phyloP scores from a whole-genome alignment of 2,888 invertebrate genomes.

The Portevinia maculata region DNA sequence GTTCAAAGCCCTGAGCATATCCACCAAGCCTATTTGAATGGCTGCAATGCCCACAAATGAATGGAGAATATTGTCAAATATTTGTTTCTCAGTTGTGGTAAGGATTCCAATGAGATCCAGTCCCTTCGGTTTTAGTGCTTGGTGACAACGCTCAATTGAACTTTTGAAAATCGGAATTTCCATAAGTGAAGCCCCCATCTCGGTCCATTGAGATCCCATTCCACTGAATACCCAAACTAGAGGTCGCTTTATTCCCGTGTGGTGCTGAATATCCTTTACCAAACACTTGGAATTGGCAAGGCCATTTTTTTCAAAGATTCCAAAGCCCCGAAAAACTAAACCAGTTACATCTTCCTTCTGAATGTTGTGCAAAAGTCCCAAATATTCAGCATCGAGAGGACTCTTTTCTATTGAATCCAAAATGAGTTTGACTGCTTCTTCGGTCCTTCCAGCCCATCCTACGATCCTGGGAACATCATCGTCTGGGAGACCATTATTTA shows the following conservation, averaged over 20 bases:
- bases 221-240: constrained; percentile 98
- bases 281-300: constrained; percentile 52
- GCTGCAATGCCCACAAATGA: constrained; percentile 97
- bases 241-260: constrained; percentile 87
- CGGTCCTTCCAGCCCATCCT: constrained; percentile 92
- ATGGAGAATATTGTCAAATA: constrained; percentile 93
- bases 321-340: constrained; percentile 92
- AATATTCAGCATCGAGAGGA: constrained; percentile 88
- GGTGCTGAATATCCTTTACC: constrained; percentile 84
- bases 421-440: constrained; percentile 88
- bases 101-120: constrained; percentile 92
- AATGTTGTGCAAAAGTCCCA: constrained; percentile 90
- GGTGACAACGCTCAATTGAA: constrained; percentile 90
- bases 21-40: constrained; percentile 97
- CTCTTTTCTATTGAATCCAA: constrained; percentile 86
- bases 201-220: constrained; percentile 99
- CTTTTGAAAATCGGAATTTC: constrained; percentile 90
- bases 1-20: constrained; percentile 89
- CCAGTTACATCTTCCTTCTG: constrained; percentile 88
- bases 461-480: constrained; percentile 87
- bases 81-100: constrained; percentile 88
- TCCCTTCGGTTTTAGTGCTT: constrained; percentile 89
- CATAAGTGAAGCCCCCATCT: constrained; percentile 96
- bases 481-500: constrained; percentile 83
- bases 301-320: constrained; percentile 86